Percentiles rank a stretch among this genome's conserved stretches.
Evolutionary conservation across 2,888 invertebrate species (phyloP).

Genomic region (Trichopoda pennipes): DNA sequence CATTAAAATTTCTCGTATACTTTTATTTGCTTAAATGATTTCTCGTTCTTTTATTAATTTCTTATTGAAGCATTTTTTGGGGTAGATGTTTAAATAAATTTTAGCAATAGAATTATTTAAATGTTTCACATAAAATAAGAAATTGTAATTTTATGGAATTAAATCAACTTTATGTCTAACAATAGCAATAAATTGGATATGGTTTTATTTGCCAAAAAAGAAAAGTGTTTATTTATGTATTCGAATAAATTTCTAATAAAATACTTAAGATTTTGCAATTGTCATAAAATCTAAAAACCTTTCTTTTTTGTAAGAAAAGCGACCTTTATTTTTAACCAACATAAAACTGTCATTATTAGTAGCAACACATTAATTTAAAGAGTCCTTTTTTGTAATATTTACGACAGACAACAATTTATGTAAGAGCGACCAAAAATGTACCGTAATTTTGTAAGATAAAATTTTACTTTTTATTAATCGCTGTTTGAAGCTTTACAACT

Average conservation of each 20-base stretch:
- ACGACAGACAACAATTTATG: background rate
- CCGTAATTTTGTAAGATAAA: no score
- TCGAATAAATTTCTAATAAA: conserved; percentile 19
- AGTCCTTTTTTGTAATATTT: background rate
- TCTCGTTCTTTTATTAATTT: no score
- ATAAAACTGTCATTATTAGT: background rate
- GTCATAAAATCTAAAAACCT: conserved; percentile 35
- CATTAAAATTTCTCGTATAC: no score
- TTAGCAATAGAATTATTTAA: conserved; percentile 17
- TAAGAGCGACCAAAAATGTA: no score
- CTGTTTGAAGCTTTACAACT: no score
- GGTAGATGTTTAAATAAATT: background rate
- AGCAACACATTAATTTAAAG: background rate
- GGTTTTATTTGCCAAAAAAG: conserved; percentile 3
- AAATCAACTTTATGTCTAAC: conserved; percentile 24
- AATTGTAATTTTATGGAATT: background rate
- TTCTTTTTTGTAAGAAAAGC: background rate
- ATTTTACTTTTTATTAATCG: no score
- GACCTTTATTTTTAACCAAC: background rate
- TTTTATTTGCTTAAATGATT: no score
- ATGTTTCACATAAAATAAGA: conserved; percentile 20
- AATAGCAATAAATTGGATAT: conserved; percentile 14
- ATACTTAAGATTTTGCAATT: conserved; percentile 10
- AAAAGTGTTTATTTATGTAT: conserved; percentile 37
- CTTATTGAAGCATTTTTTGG: background rate